Evolutionary conservation across 2,888 invertebrate species (phyloP).

Genomic region (Amphiduros pacificus): DNA sequence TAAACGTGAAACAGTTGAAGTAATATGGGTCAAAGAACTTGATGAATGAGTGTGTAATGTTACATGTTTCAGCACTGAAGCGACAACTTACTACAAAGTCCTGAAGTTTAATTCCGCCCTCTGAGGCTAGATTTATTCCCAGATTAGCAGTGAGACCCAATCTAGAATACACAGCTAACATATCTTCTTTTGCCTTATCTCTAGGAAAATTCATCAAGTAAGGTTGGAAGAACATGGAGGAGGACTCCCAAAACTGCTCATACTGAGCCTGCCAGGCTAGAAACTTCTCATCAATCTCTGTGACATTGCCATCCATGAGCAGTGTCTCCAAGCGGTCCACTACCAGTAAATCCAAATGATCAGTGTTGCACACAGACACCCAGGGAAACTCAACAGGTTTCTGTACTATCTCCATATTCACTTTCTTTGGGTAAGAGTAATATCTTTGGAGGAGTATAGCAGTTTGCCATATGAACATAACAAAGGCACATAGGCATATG

Average conservation of each 20-base stretch:
- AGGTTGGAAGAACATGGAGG: constrained; percentile 14
- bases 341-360: constrained; percentile 28
- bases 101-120: constrained; percentile 27
- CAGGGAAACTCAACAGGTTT: constrained; percentile 32
- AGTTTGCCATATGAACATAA: constrained; percentile 34
- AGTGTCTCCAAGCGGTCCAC: constrained; percentile 25
- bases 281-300: constrained; percentile 1
- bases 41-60: constrained; percentile 25
- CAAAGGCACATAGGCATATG: constrained; percentile 33
- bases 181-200: constrained; percentile 15
- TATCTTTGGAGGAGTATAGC: constrained; percentile 28
- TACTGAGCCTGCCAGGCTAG: constrained; percentile 8
- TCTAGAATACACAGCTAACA: constrained; percentile 30
- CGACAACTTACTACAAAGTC: constrained; percentile 34
- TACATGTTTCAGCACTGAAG: constrained; percentile 32
- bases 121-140: constrained; percentile 25
- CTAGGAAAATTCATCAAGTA: constrained; percentile 9
- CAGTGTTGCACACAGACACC: constrained; percentile 34
- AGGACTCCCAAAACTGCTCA: constrained; percentile 12
- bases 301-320: constrained; percentile 5
- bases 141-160: constrained; percentile 33
- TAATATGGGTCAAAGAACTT: constrained; percentile 34
- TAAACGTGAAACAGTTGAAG: constrained; percentile 37
- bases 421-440: constrained; percentile 34
- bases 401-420: constrained; percentile 34